A percentile compares a stretch with the other conserved stretches of the same genome.
Conservation (phyloP, 2,888 invertebrate genomes). For the Heliconius hortense region DNA sequence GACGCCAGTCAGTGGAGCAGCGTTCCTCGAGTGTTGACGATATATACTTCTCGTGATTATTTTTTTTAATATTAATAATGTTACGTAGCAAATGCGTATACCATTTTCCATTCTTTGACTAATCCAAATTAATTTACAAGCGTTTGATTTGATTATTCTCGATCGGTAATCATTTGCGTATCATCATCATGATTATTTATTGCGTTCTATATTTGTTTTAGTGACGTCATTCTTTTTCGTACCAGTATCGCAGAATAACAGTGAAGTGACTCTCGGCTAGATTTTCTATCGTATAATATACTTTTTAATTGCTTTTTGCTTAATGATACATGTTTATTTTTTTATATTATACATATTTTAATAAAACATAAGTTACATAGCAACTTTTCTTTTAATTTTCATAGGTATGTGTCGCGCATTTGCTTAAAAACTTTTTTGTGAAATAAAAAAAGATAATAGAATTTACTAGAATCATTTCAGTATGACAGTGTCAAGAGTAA, state of each 20-base stretch:
- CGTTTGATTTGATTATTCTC: background rate
- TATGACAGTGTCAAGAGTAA: background rate
- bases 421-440: background rate
- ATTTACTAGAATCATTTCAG: background rate
- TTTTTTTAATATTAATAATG: background rate
- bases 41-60: background rate
- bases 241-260: conserved; percentile 6
- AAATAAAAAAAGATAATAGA: background rate
- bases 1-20: conserved; percentile 24
- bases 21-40: background rate
- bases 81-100: background rate
- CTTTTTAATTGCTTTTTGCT: background rate
- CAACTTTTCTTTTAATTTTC: background rate
- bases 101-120: background rate
- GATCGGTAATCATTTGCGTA: background rate
- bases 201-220: conserved; percentile 19
- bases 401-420: background rate
- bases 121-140: background rate
- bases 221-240: conserved; percentile 17
- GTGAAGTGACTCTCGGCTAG: conserved; percentile 16
- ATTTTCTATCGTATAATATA: background rate
- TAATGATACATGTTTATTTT: background rate
- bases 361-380: background rate
- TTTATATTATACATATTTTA: background rate
- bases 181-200: background rate